Base-by-base conservation (phyloP, 2,113 vertebrate species). In the Gallinago undulata region DNA sequence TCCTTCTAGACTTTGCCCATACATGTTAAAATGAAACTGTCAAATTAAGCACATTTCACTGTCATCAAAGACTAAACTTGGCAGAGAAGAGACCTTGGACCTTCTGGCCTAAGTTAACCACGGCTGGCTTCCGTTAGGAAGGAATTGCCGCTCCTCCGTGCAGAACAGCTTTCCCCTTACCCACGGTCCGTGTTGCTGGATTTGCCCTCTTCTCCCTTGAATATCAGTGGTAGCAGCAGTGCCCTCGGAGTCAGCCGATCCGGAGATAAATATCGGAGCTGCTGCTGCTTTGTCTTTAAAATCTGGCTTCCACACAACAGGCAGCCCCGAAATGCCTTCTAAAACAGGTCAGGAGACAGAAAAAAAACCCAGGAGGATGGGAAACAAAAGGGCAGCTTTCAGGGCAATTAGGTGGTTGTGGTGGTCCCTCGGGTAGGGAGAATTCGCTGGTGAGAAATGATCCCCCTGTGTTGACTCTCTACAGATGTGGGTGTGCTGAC, bases 21-120 rank as follows among this genome's bases (percentile, higher is more conserved):
- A 80, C 87, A 64, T 97, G 90, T 97, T 97, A 97, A 96, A 96
- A 93, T 69, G 81, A 82, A 97, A 87, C 94, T 95, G 95, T 97
- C 96, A 96, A 96, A 97, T 97, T 96, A 96, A 92, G 74, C 89
- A 88, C 81, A 83, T 96, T 95, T 97, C 93, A 93, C 94, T 96
- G 95, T 96, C 94, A 97, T 81, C 83, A 60, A 86, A 82, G 87
- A 93, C 85, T 96, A 94, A 94, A 97, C 93, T 96, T 97, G 95
- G 94, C 94, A 96, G 84, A 81, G 72, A 86, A 95, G 77, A 95
- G 72, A 93, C 86, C 82, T 94, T 94, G 94, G 96, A 96, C 95
- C 94, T 96, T 97, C 94, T 96, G 96, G 96, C 92, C 96, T 57
- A 63, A 95, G 94, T 95, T 97, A 96, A 95, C 89, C 95, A 93